Evolutionary conservation across 53 echinoderm and acorn worm species (phyloP).

Genomic region (Echinometra lucunter): DNA sequence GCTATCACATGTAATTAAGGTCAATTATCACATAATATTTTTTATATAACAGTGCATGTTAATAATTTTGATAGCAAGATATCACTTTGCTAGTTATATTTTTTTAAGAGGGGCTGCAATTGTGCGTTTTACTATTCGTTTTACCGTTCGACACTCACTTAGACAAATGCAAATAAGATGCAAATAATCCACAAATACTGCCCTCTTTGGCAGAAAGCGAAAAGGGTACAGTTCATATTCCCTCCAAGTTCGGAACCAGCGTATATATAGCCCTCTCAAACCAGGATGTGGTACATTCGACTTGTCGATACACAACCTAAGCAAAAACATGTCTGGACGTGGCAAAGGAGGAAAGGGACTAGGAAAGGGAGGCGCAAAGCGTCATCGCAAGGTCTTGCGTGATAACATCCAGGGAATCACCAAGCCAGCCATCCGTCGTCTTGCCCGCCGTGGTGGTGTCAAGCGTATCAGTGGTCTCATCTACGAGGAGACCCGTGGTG

Average conservation of each 20-base stretch:
- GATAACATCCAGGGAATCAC: constrained; percentile 99
- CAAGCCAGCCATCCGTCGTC: constrained; percentile 97
- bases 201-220: background rate
- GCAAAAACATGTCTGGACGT: constrained; percentile 85
- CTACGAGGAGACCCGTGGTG: constrained; percentile 97
- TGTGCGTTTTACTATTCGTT: background rate
- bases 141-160: background rate
- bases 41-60: background rate
- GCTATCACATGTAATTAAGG: background rate
- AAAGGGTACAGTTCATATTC: background rate
- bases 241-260: background rate
- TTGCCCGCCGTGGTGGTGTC: constrained; percentile 95
- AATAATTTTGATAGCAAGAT: background rate
- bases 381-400: constrained; percentile 95
- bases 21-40: background rate
- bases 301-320: background rate
- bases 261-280: background rate
- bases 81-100: background rate
- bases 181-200: background rate
- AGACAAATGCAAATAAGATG: constrained; percentile 4
- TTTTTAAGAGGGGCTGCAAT: background rate
- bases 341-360: constrained; percentile 99
- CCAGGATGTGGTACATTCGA: background rate
- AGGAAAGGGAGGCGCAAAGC: constrained; percentile 98
- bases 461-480: constrained; percentile 96